Conservation (phyloP, 2,113 vertebrate genomes). For the Brachypodius melanocephalos region DNA sequence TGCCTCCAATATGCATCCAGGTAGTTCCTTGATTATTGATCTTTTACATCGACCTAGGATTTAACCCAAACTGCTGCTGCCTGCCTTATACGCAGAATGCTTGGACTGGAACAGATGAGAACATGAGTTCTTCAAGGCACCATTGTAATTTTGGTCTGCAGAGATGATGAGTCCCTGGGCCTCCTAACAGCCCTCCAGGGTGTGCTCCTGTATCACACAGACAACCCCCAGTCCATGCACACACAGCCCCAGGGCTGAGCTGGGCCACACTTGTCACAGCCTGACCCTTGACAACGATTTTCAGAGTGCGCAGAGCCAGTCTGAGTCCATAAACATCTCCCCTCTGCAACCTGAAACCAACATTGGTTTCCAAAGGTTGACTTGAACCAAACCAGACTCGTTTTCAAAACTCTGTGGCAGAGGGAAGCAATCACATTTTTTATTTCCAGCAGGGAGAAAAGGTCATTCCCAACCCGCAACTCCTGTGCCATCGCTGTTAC, state of each 20-base stretch:
- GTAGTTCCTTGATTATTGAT: neutral
- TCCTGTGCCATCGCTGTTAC: neutral
- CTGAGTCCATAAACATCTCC: neutral
- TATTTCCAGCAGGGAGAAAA: neutral
- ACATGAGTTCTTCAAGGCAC: fast-evolving
- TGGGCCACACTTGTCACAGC: neutral
- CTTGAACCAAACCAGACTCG: neutral
- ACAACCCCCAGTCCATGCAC: neutral
- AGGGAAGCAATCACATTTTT: neutral
- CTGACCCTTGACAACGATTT: neutral
- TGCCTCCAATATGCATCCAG: neutral
- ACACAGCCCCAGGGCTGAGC: fast-evolving
- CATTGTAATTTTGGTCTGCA: neutral
- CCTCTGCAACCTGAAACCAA: neutral
- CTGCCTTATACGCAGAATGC: neutral
- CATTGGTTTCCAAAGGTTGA: neutral
- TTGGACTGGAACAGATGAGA: neutral
- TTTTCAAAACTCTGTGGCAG: neutral
- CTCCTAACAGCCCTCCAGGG: neutral
- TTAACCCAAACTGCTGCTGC: neutral
- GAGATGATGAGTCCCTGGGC: neutral
- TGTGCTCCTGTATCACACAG: neutral
- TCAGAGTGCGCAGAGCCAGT: neutral
- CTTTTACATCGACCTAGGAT: neutral
- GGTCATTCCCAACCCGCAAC: neutral